phyloP scores from a whole-genome alignment of 2,888 invertebrate genomes.

The Drosophila monieri region DNA sequence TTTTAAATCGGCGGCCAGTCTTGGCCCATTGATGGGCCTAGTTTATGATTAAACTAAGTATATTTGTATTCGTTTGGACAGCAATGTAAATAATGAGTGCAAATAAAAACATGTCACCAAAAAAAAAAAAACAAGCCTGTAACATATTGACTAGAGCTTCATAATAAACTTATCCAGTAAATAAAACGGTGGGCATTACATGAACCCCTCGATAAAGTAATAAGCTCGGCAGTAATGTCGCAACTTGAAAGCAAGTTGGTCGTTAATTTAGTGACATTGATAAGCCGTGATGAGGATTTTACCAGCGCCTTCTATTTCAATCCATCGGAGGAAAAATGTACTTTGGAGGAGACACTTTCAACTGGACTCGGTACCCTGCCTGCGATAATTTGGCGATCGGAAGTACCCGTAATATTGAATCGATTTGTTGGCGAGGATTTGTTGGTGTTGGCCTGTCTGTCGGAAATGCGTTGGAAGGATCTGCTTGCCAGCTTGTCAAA shows the following conservation, averaged over 20 bases:
- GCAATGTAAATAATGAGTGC: neutral
- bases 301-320: conserved; percentile 50
- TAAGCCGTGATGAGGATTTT: conserved; percentile 20
- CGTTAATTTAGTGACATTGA: neutral
- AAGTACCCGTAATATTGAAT: conserved; percentile 10
- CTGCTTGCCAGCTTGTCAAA: conserved; percentile 25
- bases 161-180: neutral
- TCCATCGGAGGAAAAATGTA: conserved; percentile 46
- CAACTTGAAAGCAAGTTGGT: neutral
- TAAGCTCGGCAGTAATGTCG: conserved; percentile 4
- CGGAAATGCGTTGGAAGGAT: conserved; percentile 42
- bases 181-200: neutral
- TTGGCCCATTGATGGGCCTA: too few species aligned
- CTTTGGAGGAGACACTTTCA: conserved; percentile 21
- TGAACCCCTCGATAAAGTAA: neutral
- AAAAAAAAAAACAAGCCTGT: neutral
- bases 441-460: conserved; percentile 53
- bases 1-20: too few species aligned
- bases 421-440: conserved; percentile 39
- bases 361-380: conserved; percentile 19
- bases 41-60: too few species aligned
- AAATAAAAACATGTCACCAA: conserved; percentile 1
- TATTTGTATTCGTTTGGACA: neutral
- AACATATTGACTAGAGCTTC: neutral
- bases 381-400: conserved; percentile 50